Evolutionary conservation across 2,888 invertebrate genomes (phyloP).

Genomic region (Encarsia formosa): DNA sequence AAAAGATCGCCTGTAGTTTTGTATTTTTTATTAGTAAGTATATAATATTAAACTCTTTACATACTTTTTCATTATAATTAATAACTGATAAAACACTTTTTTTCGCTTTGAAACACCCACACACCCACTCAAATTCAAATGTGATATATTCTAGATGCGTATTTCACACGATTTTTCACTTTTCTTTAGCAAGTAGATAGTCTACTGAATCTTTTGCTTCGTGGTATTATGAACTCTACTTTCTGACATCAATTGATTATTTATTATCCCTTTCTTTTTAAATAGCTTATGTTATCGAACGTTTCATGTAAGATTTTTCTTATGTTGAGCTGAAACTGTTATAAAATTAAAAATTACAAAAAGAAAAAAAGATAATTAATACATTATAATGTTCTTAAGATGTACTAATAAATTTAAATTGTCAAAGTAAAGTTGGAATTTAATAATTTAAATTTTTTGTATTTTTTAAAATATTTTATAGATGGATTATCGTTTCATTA

Average conservation of each 20-base stretch:
- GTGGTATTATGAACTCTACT: constrained; percentile 17
- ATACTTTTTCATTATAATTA: constrained; percentile 44
- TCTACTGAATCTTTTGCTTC: constrained; percentile 26
- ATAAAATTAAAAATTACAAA: too few relatives aligned
- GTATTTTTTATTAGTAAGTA: constrained; percentile 26
- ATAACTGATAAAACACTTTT: constrained; percentile 40
- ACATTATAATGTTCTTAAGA: too few relatives aligned
- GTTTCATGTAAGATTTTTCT: too few relatives aligned
- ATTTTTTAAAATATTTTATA: too few relatives aligned
- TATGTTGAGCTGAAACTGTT: too few relatives aligned
- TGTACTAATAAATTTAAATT: too few relatives aligned
- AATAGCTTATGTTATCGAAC: constrained; percentile 23
- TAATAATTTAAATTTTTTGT: too few relatives aligned
- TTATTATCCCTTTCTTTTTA: constrained; percentile 9
- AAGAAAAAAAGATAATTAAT: too few relatives aligned
- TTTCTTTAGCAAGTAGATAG: constrained; percentile 31
- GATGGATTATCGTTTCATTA: too few relatives aligned
- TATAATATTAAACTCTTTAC: constrained; percentile 47
- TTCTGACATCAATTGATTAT: constrained; percentile 19
- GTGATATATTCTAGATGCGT: constrained; percentile 40
- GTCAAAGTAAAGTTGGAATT: too few relatives aligned
- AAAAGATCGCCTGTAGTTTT: too few relatives aligned
- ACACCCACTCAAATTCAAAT: constrained; percentile 41
- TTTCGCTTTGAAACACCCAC: constrained; percentile 42
- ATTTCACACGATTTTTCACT: constrained; percentile 41